A percentile compares a stretch with the other conserved stretches of the same genome.
Evolutionary conservation across 2,888 invertebrate species (phyloP).

Genomic region (Drosophila flavopinicola): DNA sequence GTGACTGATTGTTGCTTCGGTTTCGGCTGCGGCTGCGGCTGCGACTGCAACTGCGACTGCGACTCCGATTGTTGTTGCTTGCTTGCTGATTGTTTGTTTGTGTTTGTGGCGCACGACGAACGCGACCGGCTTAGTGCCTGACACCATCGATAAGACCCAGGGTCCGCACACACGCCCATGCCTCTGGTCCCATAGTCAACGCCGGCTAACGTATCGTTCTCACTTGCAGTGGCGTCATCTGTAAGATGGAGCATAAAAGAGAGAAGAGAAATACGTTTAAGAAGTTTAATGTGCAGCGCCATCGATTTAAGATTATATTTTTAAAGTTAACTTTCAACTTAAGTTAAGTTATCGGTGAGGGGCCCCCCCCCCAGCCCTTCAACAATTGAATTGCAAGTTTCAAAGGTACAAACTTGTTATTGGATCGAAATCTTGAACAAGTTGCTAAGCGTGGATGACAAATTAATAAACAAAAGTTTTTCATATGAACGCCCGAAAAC

Average conservation of each 20-base stretch:
- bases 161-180: slow-evolving; percentile 96
- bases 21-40: background rate
- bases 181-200: slow-evolving; percentile 94
- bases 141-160: slow-evolving; percentile 89
- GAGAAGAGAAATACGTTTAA: background rate
- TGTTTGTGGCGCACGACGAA: slow-evolving; percentile 84
- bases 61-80: slow-evolving; percentile 36
- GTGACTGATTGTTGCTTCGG: slow-evolving; percentile 52
- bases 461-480: slow-evolving; percentile 75
- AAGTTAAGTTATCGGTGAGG: slow-evolving; percentile 8
- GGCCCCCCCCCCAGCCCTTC: background rate
- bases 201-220: slow-evolving; percentile 91
- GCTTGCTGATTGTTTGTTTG: slow-evolving; percentile 62
- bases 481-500: slow-evolving; percentile 38
- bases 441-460: slow-evolving; percentile 46
- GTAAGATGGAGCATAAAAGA: slow-evolving; percentile 24
- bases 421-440: slow-evolving; percentile 41
- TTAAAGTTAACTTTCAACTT: too few relatives aligned
- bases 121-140: slow-evolving; percentile 87
- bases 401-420: slow-evolving; percentile 12
- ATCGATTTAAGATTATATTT: too few relatives aligned
- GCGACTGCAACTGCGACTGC: background rate
- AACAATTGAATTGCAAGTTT: slow-evolving; percentile 4
- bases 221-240: slow-evolving; percentile 88
- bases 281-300: slow-evolving; percentile 1